phyloP scores from a whole-genome alignment of 2,888 invertebrate genomes.

The Pecten maximus region DNA sequence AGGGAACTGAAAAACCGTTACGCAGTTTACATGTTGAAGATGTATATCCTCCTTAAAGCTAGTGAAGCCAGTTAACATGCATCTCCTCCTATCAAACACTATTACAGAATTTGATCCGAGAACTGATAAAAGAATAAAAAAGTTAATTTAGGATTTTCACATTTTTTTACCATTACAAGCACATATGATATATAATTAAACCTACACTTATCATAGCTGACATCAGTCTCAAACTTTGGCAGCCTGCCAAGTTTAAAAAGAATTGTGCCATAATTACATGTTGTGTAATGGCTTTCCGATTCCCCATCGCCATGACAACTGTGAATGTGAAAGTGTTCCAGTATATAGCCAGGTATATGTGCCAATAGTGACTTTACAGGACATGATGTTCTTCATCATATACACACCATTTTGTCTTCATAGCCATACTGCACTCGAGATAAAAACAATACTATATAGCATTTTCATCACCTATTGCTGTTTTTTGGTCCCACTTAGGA shows the following conservation, averaged over 20 bases:
- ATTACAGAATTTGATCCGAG: not conserved
- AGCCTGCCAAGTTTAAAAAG: not conserved
- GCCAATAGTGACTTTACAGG: constrained; percentile 7
- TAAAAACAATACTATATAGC: not conserved
- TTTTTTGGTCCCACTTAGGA: not conserved
- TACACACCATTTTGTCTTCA: constrained; percentile 7
- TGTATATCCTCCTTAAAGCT: not conserved
- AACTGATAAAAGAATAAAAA: constrained; percentile 14
- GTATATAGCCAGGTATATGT: not conserved
- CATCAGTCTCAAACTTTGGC: not conserved
- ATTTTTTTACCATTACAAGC: not conserved
- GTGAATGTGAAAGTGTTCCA: not conserved
- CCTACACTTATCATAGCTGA: not conserved
- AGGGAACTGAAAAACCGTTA: too few species aligned
- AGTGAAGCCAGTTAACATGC: not conserved
- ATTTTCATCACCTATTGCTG: not conserved
- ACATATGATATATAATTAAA: not conserved
- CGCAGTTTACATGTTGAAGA: not conserved
- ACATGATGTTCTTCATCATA: not conserved
- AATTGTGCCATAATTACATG: not conserved
- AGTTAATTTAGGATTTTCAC: not conserved
- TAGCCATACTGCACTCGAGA: not conserved
- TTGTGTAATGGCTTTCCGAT: constrained; percentile 7
- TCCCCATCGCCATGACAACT: not conserved
- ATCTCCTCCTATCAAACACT: not conserved